Percentiles rank a stretch among this genome's conserved stretches.
phyloP scores from a whole-genome alignment of 2,888 invertebrate genomes.

The Xestia rhomboidea region DNA sequence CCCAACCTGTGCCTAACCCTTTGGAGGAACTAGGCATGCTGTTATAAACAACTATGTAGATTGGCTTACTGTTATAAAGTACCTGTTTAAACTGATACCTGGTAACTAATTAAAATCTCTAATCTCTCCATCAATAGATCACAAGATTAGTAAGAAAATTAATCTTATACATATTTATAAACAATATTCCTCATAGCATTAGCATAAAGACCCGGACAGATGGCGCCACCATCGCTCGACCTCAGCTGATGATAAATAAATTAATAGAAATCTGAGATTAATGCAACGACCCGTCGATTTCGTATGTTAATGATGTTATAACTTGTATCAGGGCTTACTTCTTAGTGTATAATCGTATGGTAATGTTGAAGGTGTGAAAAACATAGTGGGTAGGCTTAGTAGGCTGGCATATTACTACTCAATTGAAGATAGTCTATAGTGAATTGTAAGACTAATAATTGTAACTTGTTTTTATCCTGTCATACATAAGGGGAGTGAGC shows the following conservation, averaged over 20 bases:
- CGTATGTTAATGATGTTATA: constrained; percentile 39
- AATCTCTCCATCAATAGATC: constrained; percentile 29
- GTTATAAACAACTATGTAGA: too few relatives aligned
- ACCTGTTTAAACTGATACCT: not conserved
- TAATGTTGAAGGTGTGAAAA: constrained; percentile 17
- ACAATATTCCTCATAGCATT: constrained; percentile 47
- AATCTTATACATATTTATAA: constrained; percentile 53
- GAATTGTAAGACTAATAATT: not conserved
- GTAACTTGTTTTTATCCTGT: too few relatives aligned
- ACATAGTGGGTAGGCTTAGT: not conserved
- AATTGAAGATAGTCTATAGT: not conserved
- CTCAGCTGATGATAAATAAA: constrained; percentile 31
- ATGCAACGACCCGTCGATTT: constrained; percentile 31
- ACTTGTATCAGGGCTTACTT: constrained; percentile 4
- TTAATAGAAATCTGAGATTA: constrained; percentile 45
- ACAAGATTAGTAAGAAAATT: constrained; percentile 40
- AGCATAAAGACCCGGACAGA: constrained; percentile 24
- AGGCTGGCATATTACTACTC: not conserved
- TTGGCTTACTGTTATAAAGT: not conserved
- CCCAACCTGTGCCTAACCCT: too few relatives aligned
- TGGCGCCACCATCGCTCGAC: constrained; percentile 23
- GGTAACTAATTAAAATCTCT: constrained; percentile 15
- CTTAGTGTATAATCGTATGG: constrained; percentile 10
- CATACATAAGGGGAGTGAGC: too few relatives aligned
- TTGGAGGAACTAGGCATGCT: too few relatives aligned